Base-by-base conservation (phyloP, 2,113 vertebrate species). In the Triplophysa siluroides region DNA sequence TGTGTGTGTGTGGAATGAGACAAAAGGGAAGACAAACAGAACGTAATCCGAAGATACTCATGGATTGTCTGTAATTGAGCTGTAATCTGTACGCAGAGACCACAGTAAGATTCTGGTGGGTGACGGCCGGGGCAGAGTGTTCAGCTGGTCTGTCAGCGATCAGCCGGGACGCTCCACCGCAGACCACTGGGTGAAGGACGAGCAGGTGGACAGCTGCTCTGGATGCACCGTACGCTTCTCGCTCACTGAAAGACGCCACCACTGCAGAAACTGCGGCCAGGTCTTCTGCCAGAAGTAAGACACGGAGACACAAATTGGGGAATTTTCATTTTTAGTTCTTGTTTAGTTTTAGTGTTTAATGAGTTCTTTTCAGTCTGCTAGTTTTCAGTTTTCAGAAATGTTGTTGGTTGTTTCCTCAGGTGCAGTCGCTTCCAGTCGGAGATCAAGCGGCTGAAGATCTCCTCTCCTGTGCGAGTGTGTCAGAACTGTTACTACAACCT, bases 281-380 rank as follows among this genome's bases (percentile, higher is more conserved):
- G 97, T 99, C 85, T 99, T 99, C 94, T 99, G 98, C 88, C 97
- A 99, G 87, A 98, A 97, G 98, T 99, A 93, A 95, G 94, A 13
- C 2, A 56, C 7, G 6, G 18, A 29, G 29, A 29, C 29, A 29
- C 29, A 29, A 29, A 29, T 29, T 29, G 29, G 29, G 4, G 29
- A 29, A 29, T 29, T 29, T 29, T 29, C 29, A 29, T 29, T 29
- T 29, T 29, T 29, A 29, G 26, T 29, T 29, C 26, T 29, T 29
- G 33, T 38, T 38, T 7, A 38, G 33, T 38, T 7, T 41, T 3
- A 11, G n/a, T 50, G 63, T 54, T 11, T 52, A 52, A 52, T 16
- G 3, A 13, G 1, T n/a, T n/a, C 18, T 8, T 58, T 58, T 58
- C 54, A 21, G 19, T 21, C 54, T 58, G 11, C 43, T 45, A 5